Evolutionary conservation across 1,140 invertebrate genomes (phyloP).

Genomic region (Atta colombica): DNA sequence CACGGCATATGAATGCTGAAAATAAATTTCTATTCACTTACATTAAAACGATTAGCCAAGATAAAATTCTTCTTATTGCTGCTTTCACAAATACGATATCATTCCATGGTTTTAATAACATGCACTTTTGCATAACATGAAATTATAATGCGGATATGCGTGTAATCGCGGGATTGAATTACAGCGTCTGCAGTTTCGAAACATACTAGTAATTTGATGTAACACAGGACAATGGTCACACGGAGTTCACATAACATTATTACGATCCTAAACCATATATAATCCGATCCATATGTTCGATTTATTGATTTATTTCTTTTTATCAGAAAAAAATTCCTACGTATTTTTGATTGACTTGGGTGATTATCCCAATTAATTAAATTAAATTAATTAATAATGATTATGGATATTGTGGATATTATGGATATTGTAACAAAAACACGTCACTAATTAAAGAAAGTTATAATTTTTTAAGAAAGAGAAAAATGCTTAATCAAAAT

Average conservation of each 20-base stretch:
- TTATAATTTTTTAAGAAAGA: not conserved
- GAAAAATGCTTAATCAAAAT: no score
- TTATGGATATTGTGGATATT: no score
- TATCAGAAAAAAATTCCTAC: not conserved
- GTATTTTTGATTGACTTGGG: not conserved
- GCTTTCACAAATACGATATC: slow-evolving; percentile 26
- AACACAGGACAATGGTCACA: not conserved
- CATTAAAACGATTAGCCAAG: slow-evolving; percentile 47
- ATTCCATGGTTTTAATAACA: slow-evolving; percentile 28
- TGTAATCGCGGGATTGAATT: slow-evolving; percentile 62
- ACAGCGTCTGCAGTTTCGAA: slow-evolving; percentile 53
- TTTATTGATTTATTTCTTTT: slow-evolving; percentile 41
- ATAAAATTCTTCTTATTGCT: slow-evolving; percentile 45
- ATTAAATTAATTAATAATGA: no score
- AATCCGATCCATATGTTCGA: slow-evolving; percentile 15
- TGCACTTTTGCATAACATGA: slow-evolving; percentile 49
- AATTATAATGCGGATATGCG: slow-evolving; percentile 57
- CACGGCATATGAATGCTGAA: slow-evolving; percentile 12
- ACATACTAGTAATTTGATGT: not conserved
- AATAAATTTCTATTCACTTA: slow-evolving; percentile 51
- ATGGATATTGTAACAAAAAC: no score
- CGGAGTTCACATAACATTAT: slow-evolving; percentile 35
- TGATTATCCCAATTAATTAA: not conserved
- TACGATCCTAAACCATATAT: slow-evolving; percentile 16
- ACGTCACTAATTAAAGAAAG: no score